Conservation (phyloP, 2,888 invertebrate genomes). For the Acleris sparsana region DNA sequence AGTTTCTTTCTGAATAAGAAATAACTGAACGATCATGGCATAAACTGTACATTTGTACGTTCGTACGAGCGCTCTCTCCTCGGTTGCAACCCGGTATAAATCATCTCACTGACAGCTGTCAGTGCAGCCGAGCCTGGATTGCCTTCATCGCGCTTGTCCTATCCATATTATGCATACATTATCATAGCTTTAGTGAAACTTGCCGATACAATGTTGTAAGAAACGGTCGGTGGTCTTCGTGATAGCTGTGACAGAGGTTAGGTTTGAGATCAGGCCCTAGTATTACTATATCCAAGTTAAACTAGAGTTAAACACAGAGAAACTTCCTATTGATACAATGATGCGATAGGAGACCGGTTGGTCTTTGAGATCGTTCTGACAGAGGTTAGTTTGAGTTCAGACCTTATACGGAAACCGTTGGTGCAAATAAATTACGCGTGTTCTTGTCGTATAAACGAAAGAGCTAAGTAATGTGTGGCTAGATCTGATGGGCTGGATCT, state of each 20-base stretch:
- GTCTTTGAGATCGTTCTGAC: too few species aligned
- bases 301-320: not conserved
- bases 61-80: conserved; percentile 17
- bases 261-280: not conserved
- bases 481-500: too few species aligned
- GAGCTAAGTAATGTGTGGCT: not conserved
- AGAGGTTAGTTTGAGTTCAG: too few species aligned
- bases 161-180: conserved; percentile 29
- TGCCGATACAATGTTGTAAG: conserved; percentile 10
- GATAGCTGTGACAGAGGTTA: not conserved
- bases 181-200: conserved; percentile 30
- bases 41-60: not conserved
- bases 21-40: not conserved
- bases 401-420: too few species aligned
- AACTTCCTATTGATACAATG: too few species aligned
- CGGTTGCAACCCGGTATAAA: conserved; percentile 42
- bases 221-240: not conserved
- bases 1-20: not conserved
- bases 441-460: not conserved
- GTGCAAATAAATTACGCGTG: not conserved
- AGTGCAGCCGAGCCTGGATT: conserved; percentile 25
- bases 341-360: too few species aligned
- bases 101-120: conserved; percentile 40
- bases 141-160: conserved; percentile 29
- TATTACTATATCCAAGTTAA: not conserved